Evolutionary conservation across 2,888 invertebrate species (phyloP).

Genomic region (Microchrysa polita): DNA sequence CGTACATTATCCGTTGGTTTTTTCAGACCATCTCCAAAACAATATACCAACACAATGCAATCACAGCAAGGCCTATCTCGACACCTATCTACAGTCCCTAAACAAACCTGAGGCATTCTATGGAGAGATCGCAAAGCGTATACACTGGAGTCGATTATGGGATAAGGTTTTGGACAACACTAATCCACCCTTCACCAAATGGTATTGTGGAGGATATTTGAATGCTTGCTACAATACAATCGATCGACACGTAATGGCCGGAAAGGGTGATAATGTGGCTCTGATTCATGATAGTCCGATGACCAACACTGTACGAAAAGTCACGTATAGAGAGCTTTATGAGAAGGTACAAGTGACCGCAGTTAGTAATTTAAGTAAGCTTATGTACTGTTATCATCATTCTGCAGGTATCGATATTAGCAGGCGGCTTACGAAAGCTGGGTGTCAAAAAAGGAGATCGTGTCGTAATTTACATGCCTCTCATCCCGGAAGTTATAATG

Average conservation of each 20-base stretch:
- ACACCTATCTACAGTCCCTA: slow-evolving; percentile 74
- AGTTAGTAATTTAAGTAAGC: not conserved
- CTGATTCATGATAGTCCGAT: slow-evolving; percentile 92
- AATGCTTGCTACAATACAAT: slow-evolving; percentile 94
- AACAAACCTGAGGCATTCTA: slow-evolving; percentile 86
- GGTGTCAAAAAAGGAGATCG: slow-evolving; percentile 86
- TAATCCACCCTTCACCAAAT: slow-evolving; percentile 87
- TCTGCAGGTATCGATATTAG: slow-evolving; percentile 68
- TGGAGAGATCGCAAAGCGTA: slow-evolving; percentile 77
- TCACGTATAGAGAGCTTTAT: slow-evolving; percentile 83
- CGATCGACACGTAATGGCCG: slow-evolving; percentile 86
- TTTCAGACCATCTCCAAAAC: slow-evolving; percentile 46
- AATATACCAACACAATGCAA: slow-evolving; percentile 51
- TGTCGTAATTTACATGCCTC: slow-evolving; percentile 94
- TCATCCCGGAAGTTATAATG: slow-evolving; percentile 89
- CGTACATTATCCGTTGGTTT: too few species aligned
- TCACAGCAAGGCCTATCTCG: slow-evolving; percentile 69
- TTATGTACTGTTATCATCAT: slow-evolving; percentile 2
- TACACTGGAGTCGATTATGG: slow-evolving; percentile 89
- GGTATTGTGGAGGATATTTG: slow-evolving; percentile 87
- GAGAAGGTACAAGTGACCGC: slow-evolving; percentile 71
- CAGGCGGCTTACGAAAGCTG: slow-evolving; percentile 79
- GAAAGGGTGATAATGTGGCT: slow-evolving; percentile 81
- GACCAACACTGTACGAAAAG: slow-evolving; percentile 77
- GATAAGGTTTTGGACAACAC: slow-evolving; percentile 83